Evolutionary conservation across 2,888 invertebrate species (phyloP), one percentile per base, ranked within the genome.

Genomic region (Caenorhabditis uteleia): DNA sequence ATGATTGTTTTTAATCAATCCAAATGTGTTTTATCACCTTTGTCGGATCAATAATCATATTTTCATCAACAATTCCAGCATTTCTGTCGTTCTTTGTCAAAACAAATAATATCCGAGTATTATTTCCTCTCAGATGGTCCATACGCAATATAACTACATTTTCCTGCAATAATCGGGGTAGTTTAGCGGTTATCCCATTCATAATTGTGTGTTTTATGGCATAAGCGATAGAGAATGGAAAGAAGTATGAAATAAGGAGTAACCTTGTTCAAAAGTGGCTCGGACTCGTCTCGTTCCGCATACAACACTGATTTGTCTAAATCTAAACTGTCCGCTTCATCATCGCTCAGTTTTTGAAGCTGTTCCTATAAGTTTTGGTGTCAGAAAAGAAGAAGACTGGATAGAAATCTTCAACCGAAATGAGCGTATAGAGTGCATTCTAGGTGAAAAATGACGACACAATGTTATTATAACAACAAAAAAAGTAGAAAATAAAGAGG

Each of bases 141-240:
- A 81, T 74, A 36, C 69, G 60, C 21, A 82, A 67, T 38, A 82
- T 68, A 21, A 82, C 68, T 14, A 82, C 75, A 44, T 80, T 78
- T 27, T 77, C 78, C 77, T 78, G 74, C 42, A 60, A 44, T n/a
- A n/a, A n/a, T n/a, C n/a, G n/a, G n/a, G n/a, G 14, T n/a, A 14
- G n/a, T 8, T 34, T 14, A 14, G n/a, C n/a, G n/a, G n/a, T n/a
- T n/a, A n/a, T n/a, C n/a, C n/a, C n/a, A n/a, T n/a, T n/a, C n/a
- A n/a, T n/a, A n/a, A n/a, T n/a, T n/a, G n/a, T n/a, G n/a, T n/a
- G n/a, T n/a, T n/a, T n/a, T n/a, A n/a, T n/a, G n/a, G n/a, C n/a
- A n/a, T n/a, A n/a, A n/a, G n/a, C n/a, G n/a, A n/a, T n/a, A n/a
- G n/a, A n/a, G n/a, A n/a, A n/a, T n/a, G n/a, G n/a, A n/a, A n/a